These are phyloP conservation scores for Myxocyprinus asiaticus DNA, from an alignment of 2,113 vertebrate genomes.

Conservation along the genomic window DNA sequence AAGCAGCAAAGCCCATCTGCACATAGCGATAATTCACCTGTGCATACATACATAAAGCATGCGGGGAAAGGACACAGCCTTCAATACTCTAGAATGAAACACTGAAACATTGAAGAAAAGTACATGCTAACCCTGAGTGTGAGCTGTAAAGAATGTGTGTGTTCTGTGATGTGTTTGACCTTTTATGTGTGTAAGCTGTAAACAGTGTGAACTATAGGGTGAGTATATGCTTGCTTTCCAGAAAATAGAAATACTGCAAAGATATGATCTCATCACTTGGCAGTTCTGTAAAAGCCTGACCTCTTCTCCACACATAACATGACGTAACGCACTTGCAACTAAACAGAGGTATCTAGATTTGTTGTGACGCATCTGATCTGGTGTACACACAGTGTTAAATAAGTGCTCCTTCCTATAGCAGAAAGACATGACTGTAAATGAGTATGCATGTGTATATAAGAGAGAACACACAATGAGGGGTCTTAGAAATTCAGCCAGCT, in stretches of 20 bases:
- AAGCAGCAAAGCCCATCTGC: conserved; percentile 21
- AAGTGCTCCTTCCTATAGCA: no score
- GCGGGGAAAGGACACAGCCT: not conserved
- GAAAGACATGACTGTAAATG: not conserved
- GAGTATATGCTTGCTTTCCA: conserved; percentile 7
- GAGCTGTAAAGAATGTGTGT: not conserved
- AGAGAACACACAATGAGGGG: not conserved
- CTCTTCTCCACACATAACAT: not conserved
- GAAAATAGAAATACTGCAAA: conserved; percentile 29
- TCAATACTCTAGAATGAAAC: not conserved
- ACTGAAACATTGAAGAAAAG: not conserved
- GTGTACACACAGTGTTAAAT: no score
- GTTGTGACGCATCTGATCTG: no score
- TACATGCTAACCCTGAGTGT: conserved; percentile 9
- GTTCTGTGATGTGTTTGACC: conserved; percentile 4
- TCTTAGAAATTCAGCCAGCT: not conserved
- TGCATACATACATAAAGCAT: not conserved
- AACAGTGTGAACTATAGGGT: not conserved
- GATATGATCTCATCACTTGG: conserved; percentile 25
- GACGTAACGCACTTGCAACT: no score
- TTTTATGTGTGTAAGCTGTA: not conserved
- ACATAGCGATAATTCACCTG: conserved; percentile 4
- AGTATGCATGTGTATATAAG: not conserved
- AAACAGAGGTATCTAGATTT: no score
- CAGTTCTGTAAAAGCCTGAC: conserved; percentile 15